These are phyloP conservation scores for Oophaga sylvatica DNA, from an alignment of 2,797 vertebrate genomes.

Conservation along the genomic window DNA sequence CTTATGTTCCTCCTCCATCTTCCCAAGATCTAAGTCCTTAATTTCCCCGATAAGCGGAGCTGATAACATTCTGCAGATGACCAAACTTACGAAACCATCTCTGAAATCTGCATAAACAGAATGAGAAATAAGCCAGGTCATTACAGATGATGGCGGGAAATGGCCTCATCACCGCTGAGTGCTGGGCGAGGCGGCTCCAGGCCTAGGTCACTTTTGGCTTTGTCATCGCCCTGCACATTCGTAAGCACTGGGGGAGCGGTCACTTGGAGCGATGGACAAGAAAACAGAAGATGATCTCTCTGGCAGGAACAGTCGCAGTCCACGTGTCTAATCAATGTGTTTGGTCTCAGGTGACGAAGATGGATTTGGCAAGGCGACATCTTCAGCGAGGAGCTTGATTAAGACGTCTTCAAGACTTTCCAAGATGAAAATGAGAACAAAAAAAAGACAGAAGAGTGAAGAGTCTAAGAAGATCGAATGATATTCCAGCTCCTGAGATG, in stretches of 20 bases:
- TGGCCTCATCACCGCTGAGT: constrained; percentile 5
- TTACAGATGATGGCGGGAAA: not conserved
- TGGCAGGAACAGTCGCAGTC: constrained; percentile 15
- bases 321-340: constrained; percentile 45
- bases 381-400: constrained; percentile 11
- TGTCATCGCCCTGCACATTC: not conserved
- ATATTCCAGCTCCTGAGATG: not conserved
- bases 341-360: constrained; percentile 52
- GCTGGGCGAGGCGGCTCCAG: constrained; percentile 27
- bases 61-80: not conserved
- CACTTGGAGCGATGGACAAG: constrained; percentile 36
- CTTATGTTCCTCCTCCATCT: not conserved
- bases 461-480: not conserved
- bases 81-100: not conserved
- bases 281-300: constrained; percentile 33
- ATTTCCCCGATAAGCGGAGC: not conserved
- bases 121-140: not conserved
- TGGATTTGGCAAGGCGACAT: constrained; percentile 28
- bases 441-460: not conserved
- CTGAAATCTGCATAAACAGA: not conserved
- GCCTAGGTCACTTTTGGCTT: constrained; percentile 36
- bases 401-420: constrained; percentile 31
- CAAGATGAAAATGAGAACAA: constrained; percentile 9
- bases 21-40: too few species aligned
- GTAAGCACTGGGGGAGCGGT: constrained; percentile 40